These are phyloP conservation scores for Mallotus villosus DNA, from an alignment of 2,797 vertebrate genomes.

Conservation along the genomic window DNA sequence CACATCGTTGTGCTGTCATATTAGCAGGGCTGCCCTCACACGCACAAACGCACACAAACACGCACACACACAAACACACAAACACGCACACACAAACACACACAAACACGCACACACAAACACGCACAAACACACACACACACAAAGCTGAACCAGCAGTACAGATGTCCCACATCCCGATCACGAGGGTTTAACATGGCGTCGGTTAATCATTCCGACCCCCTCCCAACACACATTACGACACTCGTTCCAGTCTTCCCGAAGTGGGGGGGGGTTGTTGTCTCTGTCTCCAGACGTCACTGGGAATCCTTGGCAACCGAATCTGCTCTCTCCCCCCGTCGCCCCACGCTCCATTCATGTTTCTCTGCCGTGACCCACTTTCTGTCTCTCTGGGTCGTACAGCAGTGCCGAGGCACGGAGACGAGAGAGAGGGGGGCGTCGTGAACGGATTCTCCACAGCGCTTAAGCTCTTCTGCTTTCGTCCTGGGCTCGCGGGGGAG, in stretches of 20 bases:
- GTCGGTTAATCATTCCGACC: neutral
- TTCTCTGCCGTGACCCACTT: constrained; percentile 63
- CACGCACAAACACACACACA: neutral
- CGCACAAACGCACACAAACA: neutral
- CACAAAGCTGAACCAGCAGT: neutral
- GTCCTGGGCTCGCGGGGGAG: constrained; percentile 39
- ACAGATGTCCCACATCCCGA: neutral
- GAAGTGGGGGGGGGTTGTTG: constrained; percentile 42
- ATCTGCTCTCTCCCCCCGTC: constrained; percentile 34
- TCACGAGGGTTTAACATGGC: neutral
- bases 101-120: neutral
- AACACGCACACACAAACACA: neutral
- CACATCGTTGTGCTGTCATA: too few species aligned
- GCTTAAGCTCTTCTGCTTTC: constrained; percentile 41
- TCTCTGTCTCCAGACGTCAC: constrained; percentile 43
- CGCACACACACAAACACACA: neutral
- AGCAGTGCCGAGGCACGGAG: constrained; percentile 51
- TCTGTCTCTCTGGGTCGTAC: constrained; percentile 50
- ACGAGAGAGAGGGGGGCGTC: constrained; percentile 34
- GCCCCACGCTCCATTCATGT: constrained; percentile 65
- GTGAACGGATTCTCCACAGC: constrained; percentile 60
- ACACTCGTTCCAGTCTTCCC: constrained; percentile 5
- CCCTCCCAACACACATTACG: constrained; percentile 1
- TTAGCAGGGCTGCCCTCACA: too few species aligned
- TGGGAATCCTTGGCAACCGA: constrained; percentile 61